A percentile compares a stretch with the other conserved stretches of the same genome.
phyloP scores from a whole-genome alignment of 2,888 invertebrate species.

The Drosophila koepferae region DNA sequence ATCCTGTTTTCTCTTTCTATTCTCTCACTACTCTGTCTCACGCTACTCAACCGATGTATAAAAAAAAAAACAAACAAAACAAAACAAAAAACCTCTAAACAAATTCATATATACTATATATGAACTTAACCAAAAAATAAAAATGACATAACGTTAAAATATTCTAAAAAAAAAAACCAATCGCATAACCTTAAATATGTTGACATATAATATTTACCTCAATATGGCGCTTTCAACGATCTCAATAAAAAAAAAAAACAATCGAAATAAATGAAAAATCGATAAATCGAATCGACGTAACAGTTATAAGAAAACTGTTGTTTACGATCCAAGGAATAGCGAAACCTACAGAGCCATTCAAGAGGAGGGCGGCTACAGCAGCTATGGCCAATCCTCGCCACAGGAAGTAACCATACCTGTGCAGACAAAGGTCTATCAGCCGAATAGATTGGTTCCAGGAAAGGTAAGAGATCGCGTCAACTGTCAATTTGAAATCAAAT shows the following conservation, averaged over 20 bases:
- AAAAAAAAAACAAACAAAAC: slow-evolving; percentile 27
- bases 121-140: slow-evolving; percentile 62
- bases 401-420: slow-evolving; percentile 90
- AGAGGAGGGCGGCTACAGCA: slow-evolving; percentile 88
- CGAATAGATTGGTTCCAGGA: slow-evolving; percentile 86
- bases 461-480: slow-evolving; percentile 86
- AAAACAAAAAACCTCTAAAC: slow-evolving; percentile 56
- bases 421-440: slow-evolving; percentile 91
- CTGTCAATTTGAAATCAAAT: slow-evolving; percentile 53
- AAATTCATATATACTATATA: slow-evolving; percentile 55
- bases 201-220: slow-evolving; percentile 45
- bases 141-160: slow-evolving; percentile 55
- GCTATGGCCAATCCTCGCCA: slow-evolving; percentile 87
- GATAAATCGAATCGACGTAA: slow-evolving; percentile 45
- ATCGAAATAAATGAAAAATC: slow-evolving; percentile 17
- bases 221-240: slow-evolving; percentile 68
- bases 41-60: slow-evolving; percentile 81
- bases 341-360: slow-evolving; percentile 95
- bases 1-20: slow-evolving; percentile 85
- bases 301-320: slow-evolving; percentile 88
- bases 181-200: slow-evolving; percentile 62
- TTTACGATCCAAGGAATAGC: slow-evolving; percentile 95
- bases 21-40: slow-evolving; percentile 82
- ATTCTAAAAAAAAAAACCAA: slow-evolving; percentile 59
- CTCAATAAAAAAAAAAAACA: slow-evolving; percentile 42